A percentile compares a stretch with the other conserved stretches of the same genome.
These are phyloP conservation scores for Alaudala cheleensis DNA, from an alignment of 2,113 vertebrate genomes.

Conservation along the genomic window DNA sequence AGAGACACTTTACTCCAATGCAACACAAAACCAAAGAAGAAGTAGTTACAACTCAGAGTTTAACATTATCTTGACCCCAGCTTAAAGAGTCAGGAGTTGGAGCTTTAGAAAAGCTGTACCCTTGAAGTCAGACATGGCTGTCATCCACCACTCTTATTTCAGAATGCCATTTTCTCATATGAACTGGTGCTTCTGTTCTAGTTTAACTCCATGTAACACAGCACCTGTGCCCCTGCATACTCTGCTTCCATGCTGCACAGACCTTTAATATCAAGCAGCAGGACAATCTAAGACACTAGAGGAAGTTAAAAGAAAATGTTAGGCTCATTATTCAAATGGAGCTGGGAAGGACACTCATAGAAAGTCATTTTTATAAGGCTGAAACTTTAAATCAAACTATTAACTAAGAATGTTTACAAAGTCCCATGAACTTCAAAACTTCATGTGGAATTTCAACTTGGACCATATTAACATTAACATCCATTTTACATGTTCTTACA, in stretches of 20 bases:
- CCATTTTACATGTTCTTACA: neutral
- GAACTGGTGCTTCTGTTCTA: neutral
- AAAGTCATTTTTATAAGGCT: neutral
- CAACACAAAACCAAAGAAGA: neutral
- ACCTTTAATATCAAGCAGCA: neutral
- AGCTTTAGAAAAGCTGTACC: neutral
- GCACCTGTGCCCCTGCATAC: neutral
- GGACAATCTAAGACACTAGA: neutral
- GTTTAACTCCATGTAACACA: neutral
- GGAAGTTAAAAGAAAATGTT: neutral
- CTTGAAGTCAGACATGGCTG: neutral
- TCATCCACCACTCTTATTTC: neutral
- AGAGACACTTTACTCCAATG: neutral
- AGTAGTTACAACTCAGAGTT: neutral
- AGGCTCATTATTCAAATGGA: neutral
- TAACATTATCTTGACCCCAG: neutral
- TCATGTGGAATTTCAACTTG: neutral
- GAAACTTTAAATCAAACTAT: neutral
- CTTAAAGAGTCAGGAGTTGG: rapidly evolving
- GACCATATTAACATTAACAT: neutral
- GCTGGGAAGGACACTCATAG: neutral
- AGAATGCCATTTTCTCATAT: neutral
- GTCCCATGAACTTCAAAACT: neutral
- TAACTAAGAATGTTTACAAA: neutral
- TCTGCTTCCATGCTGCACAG: neutral